Conservation (phyloP, 2,888 invertebrate genomes). For the Halictus quadricinctus region DNA sequence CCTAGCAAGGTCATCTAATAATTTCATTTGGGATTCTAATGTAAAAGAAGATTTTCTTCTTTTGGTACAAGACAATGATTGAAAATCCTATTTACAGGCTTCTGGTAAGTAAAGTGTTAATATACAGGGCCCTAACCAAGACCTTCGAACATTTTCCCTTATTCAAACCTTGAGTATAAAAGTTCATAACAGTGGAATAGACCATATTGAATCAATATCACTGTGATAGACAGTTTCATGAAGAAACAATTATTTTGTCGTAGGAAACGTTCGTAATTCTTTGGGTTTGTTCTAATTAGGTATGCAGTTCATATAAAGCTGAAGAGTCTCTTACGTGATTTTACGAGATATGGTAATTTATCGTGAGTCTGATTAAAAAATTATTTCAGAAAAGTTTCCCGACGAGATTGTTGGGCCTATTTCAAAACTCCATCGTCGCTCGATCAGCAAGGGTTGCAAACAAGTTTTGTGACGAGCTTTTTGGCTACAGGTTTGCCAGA, state of each 20-base stretch:
- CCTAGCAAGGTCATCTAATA: too few relatives aligned
- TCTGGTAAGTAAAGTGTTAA: too few relatives aligned
- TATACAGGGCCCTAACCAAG: too few relatives aligned
- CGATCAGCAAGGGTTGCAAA: not conserved
- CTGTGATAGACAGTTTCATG: too few relatives aligned
- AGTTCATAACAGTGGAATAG: too few relatives aligned
- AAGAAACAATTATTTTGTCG: not conserved
- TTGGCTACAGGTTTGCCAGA: not conserved
- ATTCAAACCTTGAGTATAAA: too few relatives aligned
- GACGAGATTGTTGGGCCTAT: not conserved
- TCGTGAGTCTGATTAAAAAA: not conserved
- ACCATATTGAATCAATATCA: too few relatives aligned
- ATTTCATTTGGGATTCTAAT: too few relatives aligned
- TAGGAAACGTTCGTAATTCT: not conserved
- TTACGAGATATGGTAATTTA: not conserved
- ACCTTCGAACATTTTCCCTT: too few relatives aligned
- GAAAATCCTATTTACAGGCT: too few relatives aligned
- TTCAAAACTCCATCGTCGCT: not conserved
- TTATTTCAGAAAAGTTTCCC: not conserved
- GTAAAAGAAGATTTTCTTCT: too few relatives aligned
- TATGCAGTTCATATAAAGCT: not conserved
- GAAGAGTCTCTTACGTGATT: not conserved
- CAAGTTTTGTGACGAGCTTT: slow-evolving; percentile 1
- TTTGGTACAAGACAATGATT: too few relatives aligned
- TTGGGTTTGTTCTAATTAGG: not conserved